Conservation (phyloP, 2,888 invertebrate genomes). For the Amaurobius ferox region DNA sequence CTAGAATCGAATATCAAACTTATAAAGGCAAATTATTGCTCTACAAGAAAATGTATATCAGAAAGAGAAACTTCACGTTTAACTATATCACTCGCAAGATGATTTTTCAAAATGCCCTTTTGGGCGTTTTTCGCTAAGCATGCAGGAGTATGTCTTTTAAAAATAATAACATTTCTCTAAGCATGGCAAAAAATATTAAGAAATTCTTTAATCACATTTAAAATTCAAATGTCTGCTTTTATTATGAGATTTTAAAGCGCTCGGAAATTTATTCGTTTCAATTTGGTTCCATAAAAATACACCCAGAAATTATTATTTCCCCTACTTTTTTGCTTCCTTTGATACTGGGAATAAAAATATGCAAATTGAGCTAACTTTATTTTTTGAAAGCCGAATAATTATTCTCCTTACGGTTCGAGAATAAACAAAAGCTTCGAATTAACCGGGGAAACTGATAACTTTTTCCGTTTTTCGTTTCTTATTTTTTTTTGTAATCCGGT, state of each 20-base stretch:
- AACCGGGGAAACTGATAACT: neutral
- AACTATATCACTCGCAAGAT: too few species aligned
- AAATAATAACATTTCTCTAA: too few species aligned
- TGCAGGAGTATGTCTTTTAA: too few species aligned
- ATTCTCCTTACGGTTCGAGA: neutral
- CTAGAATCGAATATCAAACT: too few species aligned
- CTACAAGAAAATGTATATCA: too few species aligned
- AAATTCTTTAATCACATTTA: neutral
- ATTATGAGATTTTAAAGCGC: neutral
- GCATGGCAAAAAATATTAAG: too few species aligned
- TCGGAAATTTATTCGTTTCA: neutral
- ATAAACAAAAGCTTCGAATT: neutral
- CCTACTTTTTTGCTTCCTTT: neutral
- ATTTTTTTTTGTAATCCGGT: neutral
- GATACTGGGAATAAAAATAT: neutral
- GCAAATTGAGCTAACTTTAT: slow-evolving; percentile 4
- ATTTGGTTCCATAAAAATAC: neutral
- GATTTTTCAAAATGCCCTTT: too few species aligned
- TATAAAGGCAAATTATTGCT: too few species aligned
- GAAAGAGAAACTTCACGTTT: too few species aligned
- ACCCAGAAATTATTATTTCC: neutral
- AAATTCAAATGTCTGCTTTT: neutral
- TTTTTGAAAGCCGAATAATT: neutral
- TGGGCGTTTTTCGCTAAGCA: too few species aligned
- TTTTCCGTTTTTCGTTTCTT: neutral